Evolutionary conservation across 2,888 invertebrate genomes (phyloP), one percentile per base, ranked within the genome.

Genomic region (Cantharis nigra): DNA sequence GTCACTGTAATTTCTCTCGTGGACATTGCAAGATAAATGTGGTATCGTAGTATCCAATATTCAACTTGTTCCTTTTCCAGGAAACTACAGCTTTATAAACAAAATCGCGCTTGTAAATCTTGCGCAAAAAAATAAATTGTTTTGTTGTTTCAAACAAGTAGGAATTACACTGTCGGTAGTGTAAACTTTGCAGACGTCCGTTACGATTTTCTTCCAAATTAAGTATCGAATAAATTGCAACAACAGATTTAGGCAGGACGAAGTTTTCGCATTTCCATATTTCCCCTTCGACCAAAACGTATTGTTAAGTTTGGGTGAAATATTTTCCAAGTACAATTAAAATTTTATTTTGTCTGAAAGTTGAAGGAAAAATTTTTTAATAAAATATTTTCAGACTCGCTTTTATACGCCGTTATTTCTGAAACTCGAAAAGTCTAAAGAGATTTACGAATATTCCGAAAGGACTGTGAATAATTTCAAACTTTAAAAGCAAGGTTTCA

Each of bases 11-110:
- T 71, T 71, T 75, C 62, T 64, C 30, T 67, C 75, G 70, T 63
- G 71, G 75, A 75, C 65, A 75, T 71, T 28, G 71, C 30, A 71
- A 75, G 75, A 75, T 75, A 71, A 75, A 75, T 75, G 75, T 75
- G 75, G 75, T 71, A 71, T 71, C 75, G 67, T 71, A 71, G 69
- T 69, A 74, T 69, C 74, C 74, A 74, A 69, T 74, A 74, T 69
- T 69, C 69, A 26, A 33, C 73, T 62, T 72, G 69, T 49, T 49
- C n/a, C 49, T 49, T 49, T 49, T 49, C 49, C 7, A 7, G 49
- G 13, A 49, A 49, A 49, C 49, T 49, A 49, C 49, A 49, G 49
- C 49, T 49, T 49, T 49, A 49, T 49, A 49, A 49, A 49, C 49
- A 49, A 49, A 49, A 49, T 49, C 49, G 49, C 9, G 49, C n/a